Percentiles rank a stretch among this genome's conserved stretches.
Conservation (phyloP, 2,113 vertebrate species). For the Elephantulus edwardii region DNA sequence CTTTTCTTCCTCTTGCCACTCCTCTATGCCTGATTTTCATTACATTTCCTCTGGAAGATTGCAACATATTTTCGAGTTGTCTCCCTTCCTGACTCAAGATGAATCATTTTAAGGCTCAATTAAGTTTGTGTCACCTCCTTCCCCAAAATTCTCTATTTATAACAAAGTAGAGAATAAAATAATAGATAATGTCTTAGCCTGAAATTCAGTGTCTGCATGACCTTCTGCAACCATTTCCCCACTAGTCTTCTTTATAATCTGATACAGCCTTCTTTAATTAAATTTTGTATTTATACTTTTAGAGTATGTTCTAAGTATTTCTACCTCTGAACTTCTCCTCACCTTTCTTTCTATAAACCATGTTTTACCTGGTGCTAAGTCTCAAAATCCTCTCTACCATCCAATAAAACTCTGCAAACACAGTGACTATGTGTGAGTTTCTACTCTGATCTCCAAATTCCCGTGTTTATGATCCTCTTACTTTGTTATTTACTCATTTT, state of each 20-base stretch:
- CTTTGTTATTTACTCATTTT: neutral
- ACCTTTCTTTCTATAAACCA: neutral
- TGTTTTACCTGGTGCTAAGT: no score
- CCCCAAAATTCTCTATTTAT: neutral
- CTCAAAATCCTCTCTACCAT: no score
- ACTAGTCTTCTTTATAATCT: neutral
- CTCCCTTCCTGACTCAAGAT: neutral
- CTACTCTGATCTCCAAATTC: neutral
- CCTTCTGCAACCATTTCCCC: neutral
- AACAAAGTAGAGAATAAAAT: neutral
- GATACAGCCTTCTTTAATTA: neutral
- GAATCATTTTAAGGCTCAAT: slow-evolving; percentile 17
- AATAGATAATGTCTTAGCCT: neutral
- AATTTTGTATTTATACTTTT: neutral
- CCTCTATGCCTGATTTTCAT: neutral
- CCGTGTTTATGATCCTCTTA: neutral
- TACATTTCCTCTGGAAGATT: neutral
- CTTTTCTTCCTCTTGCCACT: neutral
- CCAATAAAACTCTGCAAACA: neutral
- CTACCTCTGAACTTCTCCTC: accelerated
- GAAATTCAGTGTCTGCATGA: neutral
- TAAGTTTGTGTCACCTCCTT: neutral
- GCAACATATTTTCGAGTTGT: neutral
- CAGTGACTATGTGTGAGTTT: neutral
- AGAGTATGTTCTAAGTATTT: accelerated